Evolutionary conservation across 2,888 invertebrate genomes (phyloP), one percentile per base, ranked within the genome.

Genomic region (Schizaphis graminum): DNA sequence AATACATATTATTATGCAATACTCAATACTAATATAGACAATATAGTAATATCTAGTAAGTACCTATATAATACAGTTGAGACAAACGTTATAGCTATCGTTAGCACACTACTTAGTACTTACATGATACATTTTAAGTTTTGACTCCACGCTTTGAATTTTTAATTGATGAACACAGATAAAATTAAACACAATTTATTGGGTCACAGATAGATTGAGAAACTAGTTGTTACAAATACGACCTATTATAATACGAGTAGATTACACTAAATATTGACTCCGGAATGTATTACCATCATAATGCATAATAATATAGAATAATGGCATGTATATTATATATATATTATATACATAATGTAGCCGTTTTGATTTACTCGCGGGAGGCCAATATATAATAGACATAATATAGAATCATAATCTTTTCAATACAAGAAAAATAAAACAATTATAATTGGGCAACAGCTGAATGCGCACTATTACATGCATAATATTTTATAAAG

Each of bases 401-500:
- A 16, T 35, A 77, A 16, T 35, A 77, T 77, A 35, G 67, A 77
- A 77, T 35, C 16, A 35, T 77, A 13, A 67, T n/a, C 16, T 77
- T 77, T 77, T 77, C 21, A 35, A 35, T 21, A 21, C 77, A 35
- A 77, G 35, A 61, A 77, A 77, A 35, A 77, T n/a, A 77, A 77
- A 77, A 77, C 77, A 77, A 77, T 77, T 77, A 77, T 77, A 35
- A 77, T 77, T 77, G 35, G 77, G 77, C 77, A 77, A 77, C 35
- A 77, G 35, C 21, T 21, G 35, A 77, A 77, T 35, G 35, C 35
- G 35, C 26, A 77, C 35, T 35, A 77, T 77, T 77, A 77, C 77
- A 77, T 21, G 35, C 77, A 77, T 77, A 77, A 77, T 77, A 77
- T 35, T 77, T 77, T 77, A 77, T 77, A 77, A 67, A 67, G 35